phyloP scores from a whole-genome alignment of 2,113 vertebrate genomes.

The Upupa epops region DNA sequence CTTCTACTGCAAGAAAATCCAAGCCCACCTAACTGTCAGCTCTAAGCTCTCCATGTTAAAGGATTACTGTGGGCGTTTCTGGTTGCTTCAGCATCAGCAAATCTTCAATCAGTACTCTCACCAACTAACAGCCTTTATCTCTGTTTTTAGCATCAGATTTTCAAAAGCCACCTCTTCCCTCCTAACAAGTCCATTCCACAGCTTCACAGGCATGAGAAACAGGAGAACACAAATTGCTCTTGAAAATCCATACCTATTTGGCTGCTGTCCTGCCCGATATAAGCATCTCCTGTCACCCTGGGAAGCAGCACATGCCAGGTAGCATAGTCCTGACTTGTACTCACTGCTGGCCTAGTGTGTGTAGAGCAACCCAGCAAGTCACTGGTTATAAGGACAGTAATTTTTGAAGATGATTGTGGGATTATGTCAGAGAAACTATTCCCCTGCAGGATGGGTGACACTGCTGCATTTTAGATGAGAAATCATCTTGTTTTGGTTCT shows the following conservation, averaged over 20 bases:
- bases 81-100: not conserved
- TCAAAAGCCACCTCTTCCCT: not conserved
- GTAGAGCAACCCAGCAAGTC: conserved; percentile 32
- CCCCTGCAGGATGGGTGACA: not conserved
- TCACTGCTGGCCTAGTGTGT: not conserved
- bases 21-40: not conserved
- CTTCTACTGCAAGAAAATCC: not conserved
- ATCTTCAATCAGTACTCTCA: not conserved
- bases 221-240: not conserved
- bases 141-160: not conserved
- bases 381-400: conserved; percentile 37
- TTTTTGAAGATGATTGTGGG: not conserved
- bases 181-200: not conserved
- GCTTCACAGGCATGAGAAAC: not conserved
- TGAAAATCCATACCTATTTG: not conserved
- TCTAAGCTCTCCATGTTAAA: not conserved
- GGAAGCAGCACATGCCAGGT: not conserved
- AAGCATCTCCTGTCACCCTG: not conserved
- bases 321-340: conserved; percentile 5
- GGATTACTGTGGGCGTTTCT: not conserved
- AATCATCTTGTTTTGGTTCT: not conserved
- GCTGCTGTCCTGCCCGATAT: not conserved
- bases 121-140: not conserved
- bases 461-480: conserved; percentile 21
- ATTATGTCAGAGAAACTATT: conserved; percentile 50